Conservation (phyloP, 2,113 vertebrate species). For the Promerops cafer region DNA sequence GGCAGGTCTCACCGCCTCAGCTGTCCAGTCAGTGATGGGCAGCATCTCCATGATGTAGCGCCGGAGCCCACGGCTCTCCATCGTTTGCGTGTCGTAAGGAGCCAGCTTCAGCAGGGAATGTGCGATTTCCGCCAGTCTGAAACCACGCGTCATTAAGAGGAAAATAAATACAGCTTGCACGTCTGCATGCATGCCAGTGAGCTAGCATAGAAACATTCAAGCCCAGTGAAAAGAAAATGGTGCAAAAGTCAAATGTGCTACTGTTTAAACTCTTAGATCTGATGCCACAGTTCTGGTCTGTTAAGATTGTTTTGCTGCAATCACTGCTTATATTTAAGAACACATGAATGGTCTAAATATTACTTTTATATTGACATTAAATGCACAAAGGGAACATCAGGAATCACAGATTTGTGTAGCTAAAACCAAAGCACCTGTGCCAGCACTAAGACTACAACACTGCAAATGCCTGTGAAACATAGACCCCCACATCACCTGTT, state of each 20-base stretch:
- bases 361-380: not conserved
- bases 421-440: not conserved
- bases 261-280: not conserved
- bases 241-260: not conserved
- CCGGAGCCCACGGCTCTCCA: slow-evolving; percentile 94
- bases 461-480: not conserved
- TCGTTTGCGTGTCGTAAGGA: slow-evolving; percentile 95
- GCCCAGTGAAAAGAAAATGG: not conserved
- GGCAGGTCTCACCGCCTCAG: slow-evolving; percentile 93
- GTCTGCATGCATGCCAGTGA: not conserved
- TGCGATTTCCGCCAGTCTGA: slow-evolving; percentile 93
- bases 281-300: not conserved
- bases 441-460: not conserved
- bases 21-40: slow-evolving; percentile 96
- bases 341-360: not conserved
- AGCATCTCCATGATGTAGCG: slow-evolving; percentile 98
- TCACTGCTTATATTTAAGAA: not conserved
- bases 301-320: not conserved
- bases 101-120: slow-evolving; percentile 96
- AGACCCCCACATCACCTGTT: not conserved
- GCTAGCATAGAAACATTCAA: not conserved
- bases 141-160: not conserved
- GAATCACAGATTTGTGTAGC: not conserved
- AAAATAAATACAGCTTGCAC: not conserved
- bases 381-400: not conserved